Base-by-base conservation (phyloP, 2,888 invertebrate species). In the Diabrotica balteata region DNA sequence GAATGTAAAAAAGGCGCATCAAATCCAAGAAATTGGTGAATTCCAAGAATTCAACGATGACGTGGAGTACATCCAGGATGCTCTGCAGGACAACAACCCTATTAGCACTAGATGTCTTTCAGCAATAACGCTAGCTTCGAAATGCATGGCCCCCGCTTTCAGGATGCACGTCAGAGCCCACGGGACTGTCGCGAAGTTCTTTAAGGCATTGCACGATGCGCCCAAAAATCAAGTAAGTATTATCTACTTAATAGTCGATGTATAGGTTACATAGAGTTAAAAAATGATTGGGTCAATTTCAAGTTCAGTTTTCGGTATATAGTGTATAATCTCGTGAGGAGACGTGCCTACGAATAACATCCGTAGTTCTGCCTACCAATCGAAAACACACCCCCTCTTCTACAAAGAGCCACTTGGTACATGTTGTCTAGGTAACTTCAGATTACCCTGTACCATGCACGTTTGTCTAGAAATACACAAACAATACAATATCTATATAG, bases 31-130 rank as follows among this genome's bases (percentile, higher is more conserved):
- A 84, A 95, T 95, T 76, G 98, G 98, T 70, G 98, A 98, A 85
- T 97, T 96, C 80, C 97, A 98, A 86, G 98, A 98, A 83, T 97
- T 98, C 86, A 95, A 97, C 85, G 98, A 98, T 83, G 98, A 99
- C 84, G 94, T 98, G 54, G 97, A 97, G 79, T 99, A 98, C 84
- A 93, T 98, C 77, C 86, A 98, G 77, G 97, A 96, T 83, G 94
- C 97, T 50, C 86, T 98, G 70, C 90, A 95, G 85, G 92, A 93
- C 77, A 93, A 92, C 81, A 95, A 97, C 86, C 94, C 95, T 49
- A 92, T 94, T 80, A 93, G 96, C 75, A 96, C 96, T 58, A 90
- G 97, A 73, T 95, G 95, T 80, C 86, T 95, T 72, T 95, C 95
- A 7, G 95, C 95, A 10, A 92, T 97, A 73, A 94, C 95, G 69